Conservation (phyloP, 2,113 vertebrate species). For the Hyaena hyaena region DNA sequence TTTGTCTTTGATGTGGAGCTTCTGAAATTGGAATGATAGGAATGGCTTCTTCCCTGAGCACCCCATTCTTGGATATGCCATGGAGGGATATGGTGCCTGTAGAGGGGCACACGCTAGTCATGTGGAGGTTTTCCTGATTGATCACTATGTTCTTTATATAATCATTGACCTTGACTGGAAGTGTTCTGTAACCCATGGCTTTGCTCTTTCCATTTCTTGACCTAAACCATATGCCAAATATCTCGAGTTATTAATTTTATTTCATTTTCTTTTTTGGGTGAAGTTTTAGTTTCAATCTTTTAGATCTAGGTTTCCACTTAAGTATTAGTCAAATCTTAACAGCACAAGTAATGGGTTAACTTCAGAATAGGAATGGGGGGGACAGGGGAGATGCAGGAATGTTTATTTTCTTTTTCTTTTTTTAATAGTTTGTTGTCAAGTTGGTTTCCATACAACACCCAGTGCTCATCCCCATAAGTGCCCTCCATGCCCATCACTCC, state of each 20-base stretch:
- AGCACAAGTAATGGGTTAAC: conserved; percentile 80
- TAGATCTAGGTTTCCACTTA: conserved; percentile 81
- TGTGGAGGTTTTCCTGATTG: conserved; percentile 90
- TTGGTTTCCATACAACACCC: too few relatives aligned
- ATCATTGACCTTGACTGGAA: conserved; percentile 87
- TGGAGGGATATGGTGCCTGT: conserved; percentile 85
- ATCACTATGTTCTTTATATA: conserved; percentile 88
- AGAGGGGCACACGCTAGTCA: conserved; percentile 85
- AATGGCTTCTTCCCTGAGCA: conserved; percentile 68
- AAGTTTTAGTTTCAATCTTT: conserved; percentile 84
- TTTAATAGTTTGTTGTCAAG: too few relatives aligned
- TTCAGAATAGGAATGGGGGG: conserved; percentile 83
- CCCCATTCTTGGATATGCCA: conserved; percentile 86
- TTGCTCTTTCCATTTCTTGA: conserved; percentile 83
- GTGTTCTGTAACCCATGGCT: conserved; percentile 89
- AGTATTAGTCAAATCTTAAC: conserved; percentile 82
- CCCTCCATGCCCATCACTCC: too few relatives aligned
- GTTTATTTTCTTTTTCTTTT: conserved; percentile 57
- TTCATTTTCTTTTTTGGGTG: conserved; percentile 80
- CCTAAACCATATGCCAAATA: conserved; percentile 86
- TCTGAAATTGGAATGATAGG: conserved; percentile 93
- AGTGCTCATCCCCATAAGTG: too few relatives aligned
- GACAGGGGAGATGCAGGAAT: conserved; percentile 75
- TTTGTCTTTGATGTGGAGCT: conserved; percentile 96
- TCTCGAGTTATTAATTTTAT: conserved; percentile 83